Evolutionary conservation across 2,113 vertebrate species (phyloP), one percentile per base, ranked within the genome.

Genomic region (Crotalus horridus): DNA sequence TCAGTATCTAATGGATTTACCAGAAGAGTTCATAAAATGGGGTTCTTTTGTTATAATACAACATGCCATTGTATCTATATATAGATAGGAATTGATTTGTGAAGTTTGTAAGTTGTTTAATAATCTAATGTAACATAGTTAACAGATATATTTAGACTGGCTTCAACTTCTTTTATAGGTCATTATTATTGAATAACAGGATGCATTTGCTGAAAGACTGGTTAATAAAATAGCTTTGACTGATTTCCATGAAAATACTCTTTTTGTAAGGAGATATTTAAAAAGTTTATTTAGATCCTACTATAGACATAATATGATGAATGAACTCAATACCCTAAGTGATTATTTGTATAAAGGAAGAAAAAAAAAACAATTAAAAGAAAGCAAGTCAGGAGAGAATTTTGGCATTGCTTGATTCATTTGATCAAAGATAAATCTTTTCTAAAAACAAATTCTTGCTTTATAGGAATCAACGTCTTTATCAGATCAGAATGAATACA

Each of bases 21-120:
- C 1, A 12, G 8, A 89, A 93, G 92, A 2, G 39, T 33, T 89
- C 56, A 81, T 85, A 92, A 96, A 95, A 95, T 64, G 33, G 89
- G 5, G 33, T 92, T 69, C 39, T 88, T 48, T 9, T 93, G 95
- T 94, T 55, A 46, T 46, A 46, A 93, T 90, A 69, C 48, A 10
- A 21, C 8, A 3, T 26, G 29, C 24, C n/a, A 69, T 61, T 87
- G 23, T 85, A 64, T 86, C 81, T 54, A 91, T 24, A 48, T 24
- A 43, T 17, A 81, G 2, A 10, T 15, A 5, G 5, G n/a, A 92
- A 89, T 61, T 89, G 59, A n/a, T 5, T 85, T 48, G 17, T 39
- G 26, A 56, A 33, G 0, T 7, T 10, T 4, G 2, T 85, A 58
- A 91, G 86, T 24, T 91, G 69, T 89, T 58, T 81, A 93, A 54